A percentile compares a stretch with the other conserved stretches of the same genome.
Evolutionary conservation across 2,797 vertebrate genomes (phyloP).

Genomic region (Crax fasciolata): DNA sequence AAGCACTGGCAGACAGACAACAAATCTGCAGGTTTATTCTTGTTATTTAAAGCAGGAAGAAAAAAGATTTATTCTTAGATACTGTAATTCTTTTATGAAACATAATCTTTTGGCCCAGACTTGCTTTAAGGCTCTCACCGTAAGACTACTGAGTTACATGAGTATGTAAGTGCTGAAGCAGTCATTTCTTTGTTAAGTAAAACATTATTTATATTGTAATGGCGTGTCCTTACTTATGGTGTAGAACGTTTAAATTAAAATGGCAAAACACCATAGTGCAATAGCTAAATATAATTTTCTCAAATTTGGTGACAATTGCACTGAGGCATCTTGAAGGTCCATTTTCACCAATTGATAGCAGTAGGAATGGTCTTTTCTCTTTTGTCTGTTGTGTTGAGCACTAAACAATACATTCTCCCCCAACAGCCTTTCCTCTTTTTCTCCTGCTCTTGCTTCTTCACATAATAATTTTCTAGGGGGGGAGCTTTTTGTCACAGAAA

Average conservation of each 20-base stretch:
- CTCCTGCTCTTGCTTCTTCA: not conserved
- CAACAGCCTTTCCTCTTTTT: not conserved
- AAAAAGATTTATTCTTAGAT: not conserved
- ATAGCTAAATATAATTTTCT: not conserved
- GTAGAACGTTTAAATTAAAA: not conserved
- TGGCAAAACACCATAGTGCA: not conserved
- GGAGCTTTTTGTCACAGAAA: not conserved
- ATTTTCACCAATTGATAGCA: not conserved
- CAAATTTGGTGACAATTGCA: not conserved
- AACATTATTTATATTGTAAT: not conserved
- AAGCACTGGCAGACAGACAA: not conserved
- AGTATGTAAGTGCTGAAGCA: constrained; percentile 16
- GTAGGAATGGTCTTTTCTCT: not conserved
- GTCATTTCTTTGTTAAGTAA: not conserved
- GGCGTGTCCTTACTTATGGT: not conserved
- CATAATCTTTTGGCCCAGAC: not conserved
- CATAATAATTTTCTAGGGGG: not conserved
- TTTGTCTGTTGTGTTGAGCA: not conserved
- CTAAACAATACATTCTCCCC: not conserved
- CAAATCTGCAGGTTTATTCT: not conserved
- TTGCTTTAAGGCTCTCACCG: not conserved
- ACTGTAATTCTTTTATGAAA: not conserved
- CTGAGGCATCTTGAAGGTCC: not conserved
- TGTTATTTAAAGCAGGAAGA: not conserved
- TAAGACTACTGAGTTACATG: not conserved